A percentile compares a stretch with the other conserved stretches of the same genome.
phyloP scores from a whole-genome alignment of 1,140 invertebrate genomes.

The Pemphigus obesinymphae region DNA sequence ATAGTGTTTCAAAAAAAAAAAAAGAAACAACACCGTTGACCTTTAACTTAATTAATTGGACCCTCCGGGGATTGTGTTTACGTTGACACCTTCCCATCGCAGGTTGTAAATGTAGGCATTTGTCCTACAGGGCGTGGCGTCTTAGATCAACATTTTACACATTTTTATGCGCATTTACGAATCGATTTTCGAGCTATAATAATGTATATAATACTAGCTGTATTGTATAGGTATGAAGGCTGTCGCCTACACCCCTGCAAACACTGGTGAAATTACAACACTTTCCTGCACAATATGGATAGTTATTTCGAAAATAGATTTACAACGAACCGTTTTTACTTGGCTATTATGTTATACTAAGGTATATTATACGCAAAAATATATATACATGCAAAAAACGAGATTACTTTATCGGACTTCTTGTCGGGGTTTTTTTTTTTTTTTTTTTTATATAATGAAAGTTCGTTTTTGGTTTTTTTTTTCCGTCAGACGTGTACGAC shows the following conservation, averaged over 20 bases:
- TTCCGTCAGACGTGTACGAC: no score
- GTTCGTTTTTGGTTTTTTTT: background rate
- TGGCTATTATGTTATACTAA: no score
- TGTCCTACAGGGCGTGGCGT: background rate
- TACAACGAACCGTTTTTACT: no score
- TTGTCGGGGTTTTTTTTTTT: no score
- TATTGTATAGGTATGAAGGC: no score
- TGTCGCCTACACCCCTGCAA: no score
- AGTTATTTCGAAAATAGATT: no score
- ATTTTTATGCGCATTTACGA: background rate
- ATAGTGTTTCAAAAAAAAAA: background rate
- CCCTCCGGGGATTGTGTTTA: background rate
- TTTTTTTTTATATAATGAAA: no score
- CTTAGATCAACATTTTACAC: background rate
- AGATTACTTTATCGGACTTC: background rate
- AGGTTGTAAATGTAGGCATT: constrained; percentile 2
- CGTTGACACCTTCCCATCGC: background rate
- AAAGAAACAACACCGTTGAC: background rate
- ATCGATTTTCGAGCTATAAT: background rate
- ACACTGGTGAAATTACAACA: background rate
- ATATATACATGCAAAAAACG: background rate
- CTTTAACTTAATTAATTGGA: constrained; percentile 18
- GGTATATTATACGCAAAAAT: background rate
- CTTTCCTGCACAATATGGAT: no score
- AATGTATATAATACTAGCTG: no score